phyloP scores from a whole-genome alignment of 2,888 invertebrate species.

The Melanostoma scalare region DNA sequence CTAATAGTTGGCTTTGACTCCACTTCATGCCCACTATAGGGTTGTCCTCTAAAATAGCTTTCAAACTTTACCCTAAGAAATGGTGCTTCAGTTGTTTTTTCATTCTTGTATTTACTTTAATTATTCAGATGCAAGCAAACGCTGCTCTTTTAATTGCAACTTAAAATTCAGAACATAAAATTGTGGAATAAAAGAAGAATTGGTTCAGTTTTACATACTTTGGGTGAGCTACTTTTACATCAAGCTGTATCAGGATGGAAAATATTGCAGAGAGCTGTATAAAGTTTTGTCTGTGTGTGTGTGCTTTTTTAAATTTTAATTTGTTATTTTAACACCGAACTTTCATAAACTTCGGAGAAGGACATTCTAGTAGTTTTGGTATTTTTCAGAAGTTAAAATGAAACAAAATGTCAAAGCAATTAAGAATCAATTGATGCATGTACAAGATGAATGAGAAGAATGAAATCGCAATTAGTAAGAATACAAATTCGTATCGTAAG shows the following conservation, averaged over 20 bases:
- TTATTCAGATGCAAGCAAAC: constrained; percentile 71
- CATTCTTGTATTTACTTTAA: constrained; percentile 64
- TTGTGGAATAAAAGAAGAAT: constrained; percentile 75
- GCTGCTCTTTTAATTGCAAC: constrained; percentile 78
- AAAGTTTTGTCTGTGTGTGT: too few species aligned
- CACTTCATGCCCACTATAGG: not conserved
- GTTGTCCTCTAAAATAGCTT: constrained; percentile 24
- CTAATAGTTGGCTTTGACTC: constrained; percentile 52
- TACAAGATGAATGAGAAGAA: too few species aligned
- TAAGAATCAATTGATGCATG: too few species aligned
- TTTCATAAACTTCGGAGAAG: too few species aligned
- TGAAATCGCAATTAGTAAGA: too few species aligned
- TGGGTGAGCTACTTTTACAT: constrained; percentile 22
- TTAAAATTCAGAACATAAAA: constrained; percentile 80
- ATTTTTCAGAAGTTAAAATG: too few species aligned
- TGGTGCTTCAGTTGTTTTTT: constrained; percentile 47
- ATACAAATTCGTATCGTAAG: too few species aligned
- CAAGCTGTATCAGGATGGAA: constrained; percentile 13
- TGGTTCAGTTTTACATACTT: constrained; percentile 26
- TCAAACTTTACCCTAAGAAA: constrained; percentile 47
- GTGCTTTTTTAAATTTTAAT: too few species aligned
- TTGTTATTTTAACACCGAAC: too few species aligned
- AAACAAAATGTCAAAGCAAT: too few species aligned
- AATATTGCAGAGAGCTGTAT: not conserved
- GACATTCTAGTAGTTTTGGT: too few species aligned